phyloP scores from a whole-genome alignment of 2,113 vertebrate genomes.

The Alces alces region DNA sequence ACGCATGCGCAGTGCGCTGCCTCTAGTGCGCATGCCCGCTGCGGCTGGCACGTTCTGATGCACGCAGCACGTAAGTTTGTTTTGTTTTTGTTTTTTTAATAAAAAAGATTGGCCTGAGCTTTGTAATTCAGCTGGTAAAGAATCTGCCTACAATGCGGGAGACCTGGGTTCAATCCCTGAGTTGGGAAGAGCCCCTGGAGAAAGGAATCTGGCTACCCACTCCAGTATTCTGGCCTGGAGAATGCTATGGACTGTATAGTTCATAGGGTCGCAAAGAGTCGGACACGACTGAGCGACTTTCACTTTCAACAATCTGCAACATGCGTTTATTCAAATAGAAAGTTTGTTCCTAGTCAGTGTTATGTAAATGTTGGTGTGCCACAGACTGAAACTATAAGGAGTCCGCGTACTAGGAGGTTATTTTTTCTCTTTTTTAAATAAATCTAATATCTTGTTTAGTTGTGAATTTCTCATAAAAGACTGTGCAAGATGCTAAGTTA shows the following conservation, averaged over 20 bases:
- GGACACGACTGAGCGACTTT: not conserved
- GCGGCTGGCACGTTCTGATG: not conserved
- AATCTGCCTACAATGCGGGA: not conserved
- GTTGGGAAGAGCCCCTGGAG: not conserved
- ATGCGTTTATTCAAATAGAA: not conserved
- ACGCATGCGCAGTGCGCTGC: not conserved
- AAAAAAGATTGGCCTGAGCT: not conserved
- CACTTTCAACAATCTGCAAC: not conserved
- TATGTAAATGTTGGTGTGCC: not conserved
- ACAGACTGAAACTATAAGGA: not conserved
- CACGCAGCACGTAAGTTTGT: not conserved
- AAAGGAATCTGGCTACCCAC: not conserved
- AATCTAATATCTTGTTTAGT: constrained; percentile 22
- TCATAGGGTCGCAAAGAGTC: not conserved
- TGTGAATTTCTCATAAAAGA: constrained; percentile 45
- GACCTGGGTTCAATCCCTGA: not conserved
- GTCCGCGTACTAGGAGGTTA: not conserved
- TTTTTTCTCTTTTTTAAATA: constrained; percentile 8
- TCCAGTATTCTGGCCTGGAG: not conserved
- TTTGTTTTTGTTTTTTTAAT: not conserved
- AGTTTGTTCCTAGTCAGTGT: not conserved
- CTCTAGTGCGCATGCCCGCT: not conserved
- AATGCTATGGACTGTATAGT: not conserved
- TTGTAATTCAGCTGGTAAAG: not conserved
- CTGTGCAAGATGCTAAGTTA: not conserved